phyloP scores from a whole-genome alignment of 1,140 invertebrate genomes.

The Stegodyphus dumicola region DNA sequence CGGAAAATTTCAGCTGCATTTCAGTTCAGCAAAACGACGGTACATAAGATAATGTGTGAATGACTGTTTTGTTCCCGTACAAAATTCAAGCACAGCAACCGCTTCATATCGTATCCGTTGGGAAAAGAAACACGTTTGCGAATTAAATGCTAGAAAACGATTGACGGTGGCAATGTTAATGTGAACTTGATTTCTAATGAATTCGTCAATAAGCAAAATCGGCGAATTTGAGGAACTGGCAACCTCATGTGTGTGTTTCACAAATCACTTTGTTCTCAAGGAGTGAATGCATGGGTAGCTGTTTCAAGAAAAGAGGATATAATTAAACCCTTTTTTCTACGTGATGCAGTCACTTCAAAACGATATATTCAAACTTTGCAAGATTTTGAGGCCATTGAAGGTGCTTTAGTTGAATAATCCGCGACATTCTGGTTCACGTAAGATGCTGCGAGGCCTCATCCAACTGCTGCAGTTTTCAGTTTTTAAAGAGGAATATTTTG shows the following conservation, averaged over 20 bases:
- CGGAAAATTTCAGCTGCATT: not conserved
- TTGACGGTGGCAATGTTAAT: not conserved
- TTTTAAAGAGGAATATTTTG: slow-evolving; percentile 14
- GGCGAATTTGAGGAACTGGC: too few relatives aligned
- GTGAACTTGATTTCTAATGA: not conserved
- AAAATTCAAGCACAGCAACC: not conserved
- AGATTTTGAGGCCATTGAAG: not conserved
- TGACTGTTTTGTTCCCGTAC: not conserved
- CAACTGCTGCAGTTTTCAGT: not conserved
- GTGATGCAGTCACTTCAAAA: not conserved
- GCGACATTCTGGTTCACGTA: slow-evolving; percentile 22
- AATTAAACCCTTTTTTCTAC: slow-evolving; percentile 58
- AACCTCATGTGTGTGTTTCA: too few relatives aligned
- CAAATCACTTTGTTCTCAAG: too few relatives aligned
- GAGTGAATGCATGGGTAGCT: too few relatives aligned
- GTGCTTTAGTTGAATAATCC: not conserved
- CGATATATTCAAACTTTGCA: slow-evolving; percentile 9
- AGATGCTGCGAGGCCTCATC: slow-evolving; percentile 13
- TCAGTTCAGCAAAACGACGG: not conserved
- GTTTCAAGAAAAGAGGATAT: slow-evolving; percentile 67
- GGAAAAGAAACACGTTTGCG: not conserved
- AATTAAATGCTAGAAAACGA: not conserved
- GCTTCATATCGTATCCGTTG: not conserved
- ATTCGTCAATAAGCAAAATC: slow-evolving; percentile 65
- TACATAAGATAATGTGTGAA: not conserved